Evolutionary conservation across 2,113 vertebrate species (phyloP).

Genomic region (Polypterus bichir): DNA sequence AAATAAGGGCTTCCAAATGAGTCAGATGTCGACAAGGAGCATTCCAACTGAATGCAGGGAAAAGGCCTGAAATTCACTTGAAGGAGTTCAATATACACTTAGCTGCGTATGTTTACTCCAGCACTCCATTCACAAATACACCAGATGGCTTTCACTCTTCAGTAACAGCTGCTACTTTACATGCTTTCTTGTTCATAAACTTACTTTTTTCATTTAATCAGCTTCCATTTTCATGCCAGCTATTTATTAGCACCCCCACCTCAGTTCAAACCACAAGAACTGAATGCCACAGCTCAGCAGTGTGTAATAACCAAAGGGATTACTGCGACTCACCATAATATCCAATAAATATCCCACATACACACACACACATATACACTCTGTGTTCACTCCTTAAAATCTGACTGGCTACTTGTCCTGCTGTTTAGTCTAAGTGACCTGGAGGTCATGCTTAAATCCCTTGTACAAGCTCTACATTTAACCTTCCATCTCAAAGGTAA

Average conservation of each 20-base stretch:
- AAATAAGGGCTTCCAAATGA: too few species aligned
- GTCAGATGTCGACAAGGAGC: too few species aligned
- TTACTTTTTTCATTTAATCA: neutral
- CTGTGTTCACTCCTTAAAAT: neutral
- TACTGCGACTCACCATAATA: neutral
- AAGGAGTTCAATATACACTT: too few species aligned
- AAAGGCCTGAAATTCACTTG: too few species aligned
- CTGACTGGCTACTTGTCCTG: neutral
- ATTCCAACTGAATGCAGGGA: too few species aligned
- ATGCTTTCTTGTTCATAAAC: neutral
- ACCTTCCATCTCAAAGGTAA: neutral
- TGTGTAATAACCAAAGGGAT: conserved; percentile 1
- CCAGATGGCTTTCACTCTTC: neutral
- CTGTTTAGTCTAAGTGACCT: neutral
- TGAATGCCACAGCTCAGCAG: neutral
- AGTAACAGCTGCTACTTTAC: neutral
- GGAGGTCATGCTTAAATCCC: conserved; percentile 2
- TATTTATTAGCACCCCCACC: neutral
- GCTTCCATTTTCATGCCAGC: neutral
- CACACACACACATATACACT: conserved; percentile 10
- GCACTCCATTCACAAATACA: neutral
- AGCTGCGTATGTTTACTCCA: too few species aligned
- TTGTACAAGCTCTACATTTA: neutral
- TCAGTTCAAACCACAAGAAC: neutral
- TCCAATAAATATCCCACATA: conserved; percentile 8